These are phyloP conservation scores for Drosophila anomalipes DNA, from an alignment of 2,888 invertebrate species.

Conservation along the genomic window DNA sequence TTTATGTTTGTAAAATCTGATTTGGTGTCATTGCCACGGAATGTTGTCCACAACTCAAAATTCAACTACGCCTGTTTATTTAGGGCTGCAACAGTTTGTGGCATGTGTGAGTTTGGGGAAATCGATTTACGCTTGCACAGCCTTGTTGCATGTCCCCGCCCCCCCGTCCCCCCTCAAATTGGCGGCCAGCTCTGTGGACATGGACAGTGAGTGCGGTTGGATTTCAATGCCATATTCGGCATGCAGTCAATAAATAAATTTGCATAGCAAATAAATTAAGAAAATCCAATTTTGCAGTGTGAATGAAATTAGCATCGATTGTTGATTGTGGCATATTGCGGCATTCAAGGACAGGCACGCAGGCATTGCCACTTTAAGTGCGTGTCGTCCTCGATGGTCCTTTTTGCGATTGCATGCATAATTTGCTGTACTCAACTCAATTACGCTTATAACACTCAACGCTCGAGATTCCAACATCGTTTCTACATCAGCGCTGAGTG, in stretches of 20 bases:
- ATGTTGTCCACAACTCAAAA: background rate
- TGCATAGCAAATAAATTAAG: slow-evolving; percentile 81
- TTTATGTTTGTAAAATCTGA: slow-evolving; percentile 9
- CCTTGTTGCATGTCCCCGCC: slow-evolving; percentile 41
- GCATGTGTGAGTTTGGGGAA: background rate
- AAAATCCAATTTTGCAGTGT: slow-evolving; percentile 72
- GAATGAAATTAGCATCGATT: slow-evolving; percentile 42
- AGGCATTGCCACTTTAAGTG: slow-evolving; percentile 26
- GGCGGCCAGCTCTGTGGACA: slow-evolving; percentile 8
- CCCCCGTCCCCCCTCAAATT: background rate
- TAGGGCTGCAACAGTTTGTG: slow-evolving; percentile 19
- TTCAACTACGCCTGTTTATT: background rate
- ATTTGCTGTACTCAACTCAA: slow-evolving; percentile 70
- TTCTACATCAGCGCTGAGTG: slow-evolving; percentile 26
- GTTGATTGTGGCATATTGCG: slow-evolving; percentile 12
- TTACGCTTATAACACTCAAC: slow-evolving; percentile 76
- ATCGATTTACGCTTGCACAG: slow-evolving; percentile 51
- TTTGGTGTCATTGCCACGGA: slow-evolving; percentile 5
- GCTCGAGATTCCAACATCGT: slow-evolving; percentile 5
- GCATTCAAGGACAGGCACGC: slow-evolving; percentile 44
- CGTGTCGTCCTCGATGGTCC: background rate
- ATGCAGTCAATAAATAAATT: slow-evolving; percentile 80
- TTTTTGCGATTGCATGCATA: slow-evolving; percentile 60
- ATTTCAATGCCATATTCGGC: slow-evolving; percentile 34
- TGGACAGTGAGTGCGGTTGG: slow-evolving; percentile 4